Base-by-base conservation (phyloP, 2,113 vertebrate species). In the Sturnus vulgaris region DNA sequence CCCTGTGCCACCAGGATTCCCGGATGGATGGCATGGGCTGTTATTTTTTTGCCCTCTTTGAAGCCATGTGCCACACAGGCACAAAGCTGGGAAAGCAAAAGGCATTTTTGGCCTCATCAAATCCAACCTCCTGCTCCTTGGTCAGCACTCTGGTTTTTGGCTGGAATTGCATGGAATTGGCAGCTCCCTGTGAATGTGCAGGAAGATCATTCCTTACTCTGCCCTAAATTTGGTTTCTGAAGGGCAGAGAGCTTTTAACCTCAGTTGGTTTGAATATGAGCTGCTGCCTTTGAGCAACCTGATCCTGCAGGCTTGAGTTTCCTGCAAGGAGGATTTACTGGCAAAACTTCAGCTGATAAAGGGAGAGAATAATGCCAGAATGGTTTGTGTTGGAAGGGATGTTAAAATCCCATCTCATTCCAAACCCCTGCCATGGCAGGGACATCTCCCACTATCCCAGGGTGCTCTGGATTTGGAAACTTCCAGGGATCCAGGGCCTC, bases 271-370 rank as follows among this genome's bases (percentile, higher is more conserved):
- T 42, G n/a, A 57, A 18, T 77, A 18, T 55, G 50, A 83, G 37
- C 79, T 70, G 64, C 10, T 66, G 82, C 25, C 60, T 90, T 40
- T 40, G 57, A 57, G 94, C 69, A 88, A 87, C 77, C 24, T 18
- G 77, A 93, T 92, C 89, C 73, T n/a, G 9, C 1, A 3, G 75
- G 77, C 49, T 92, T 39, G 37, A 19, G 61, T 96, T 92, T 82
- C 95, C 65, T 46, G 44, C 44, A 2, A 0, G 82, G 86, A 75
- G 55, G 87, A 80, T 80, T 79, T 80, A 21, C 47, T 80, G 92
- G 88, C 90, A 65, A 69, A 88, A 80, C 79, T 80, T 93, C 79
- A 92, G 57, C 75, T 72, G 82, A 46, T 60, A 49, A 60, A 52
- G 40, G 25, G 61, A 82, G 63, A 17, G 7, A 12, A 60, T 35